Evolutionary conservation across 1,140 invertebrate species (phyloP), one percentile per base, ranked within the genome.

Genomic region (Musca vetustissima): DNA sequence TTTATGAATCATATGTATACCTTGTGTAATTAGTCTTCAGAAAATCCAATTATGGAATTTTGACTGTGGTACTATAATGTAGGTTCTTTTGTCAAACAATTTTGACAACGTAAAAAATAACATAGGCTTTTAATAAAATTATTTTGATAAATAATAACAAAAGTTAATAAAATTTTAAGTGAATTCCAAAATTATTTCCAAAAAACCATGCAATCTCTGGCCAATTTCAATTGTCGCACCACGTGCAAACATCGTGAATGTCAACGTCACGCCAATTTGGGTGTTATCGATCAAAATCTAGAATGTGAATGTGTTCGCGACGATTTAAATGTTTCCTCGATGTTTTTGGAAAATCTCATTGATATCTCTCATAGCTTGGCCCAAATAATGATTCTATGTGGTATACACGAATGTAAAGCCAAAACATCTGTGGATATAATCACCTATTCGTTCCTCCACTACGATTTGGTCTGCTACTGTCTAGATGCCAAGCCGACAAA

Each of bases 391-490:
- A 81, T 80, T n/a, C 71, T 77, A 21, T 81, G 79, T 28, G 79
- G 79, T 2, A 53, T 81, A 72, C 79, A 81, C 67, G 79, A 81
- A 64, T 81, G 79, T 55, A 81, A 81, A 57, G 79, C 79, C 24
- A 81, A 78, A 25, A 77, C 76, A 0, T 76, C 79, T 13, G 75
- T 81, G 6, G 79, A 81, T 59, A 77, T 81, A 4, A 75, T 75
- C 0, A 77, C 76, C 0, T 81, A 79, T 19, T 76, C 79, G 0
- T 81, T 81, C 55, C 66, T 81, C 67, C 79, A 81, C 24, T 81
- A 81, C 57, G 79, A 81, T 67, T 77, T 79, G 69, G 77, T 81
- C 21, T 78, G 79, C 50, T 81, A 79, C 47, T 79, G 77, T 69
- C 71, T 81, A 4, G 78, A 80, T 25, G 75, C 78, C 6, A 73